Evolutionary conservation across 2,113 vertebrate species (phyloP), one percentile per base, ranked within the genome.

Genomic region (Coracopsis vasa): DNA sequence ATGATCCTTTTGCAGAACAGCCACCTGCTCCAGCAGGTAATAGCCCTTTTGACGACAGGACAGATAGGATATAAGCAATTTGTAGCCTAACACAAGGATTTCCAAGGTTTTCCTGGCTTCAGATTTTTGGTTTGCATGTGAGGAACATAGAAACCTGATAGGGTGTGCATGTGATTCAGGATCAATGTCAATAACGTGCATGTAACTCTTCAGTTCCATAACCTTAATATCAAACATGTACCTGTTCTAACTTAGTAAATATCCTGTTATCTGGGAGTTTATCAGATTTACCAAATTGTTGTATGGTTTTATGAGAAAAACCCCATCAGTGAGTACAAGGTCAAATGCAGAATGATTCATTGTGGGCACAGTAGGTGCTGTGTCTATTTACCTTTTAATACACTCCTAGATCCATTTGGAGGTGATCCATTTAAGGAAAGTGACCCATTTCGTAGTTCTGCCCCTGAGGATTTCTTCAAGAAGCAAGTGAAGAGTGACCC

Each of bases 401-500:
- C 10, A 78, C 24, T 67, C 20, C 39, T 91, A 99, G 99, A 99
- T 98, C 99, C 99, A 1, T 99, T 99, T 74, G 99, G 99, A 50
- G 99, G 98, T 21, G 99, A 99, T 88, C 99, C 99, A 0, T 99
- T 99, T 95, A 99, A 99, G 97, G 99, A 99, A 96, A 98, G 98
- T 1, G 99, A 99, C 94, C 99, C 99, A 0, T 99, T 99, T 97
- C 98, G 97, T 69, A 97, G 97, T 18, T 96, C 98, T 27, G 98
- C 98, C 13, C 98, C 99, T 4, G 99, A 99, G 21, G 99, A 99
- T 96, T 99, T 99, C 97, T 99, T 99, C 91, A 99, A 99, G 97
- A 99, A 99, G 81, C 98, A 98, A 20, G 96, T 97, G 54, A 99
- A 99, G 97, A 97, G 97, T 2, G 99, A 99, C 90, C 99, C 99